A percentile compares a stretch with the other conserved stretches of the same genome.
Conservation (phyloP, 92 coral and sea anemone species). For the Parazoanthus darwini region DNA sequence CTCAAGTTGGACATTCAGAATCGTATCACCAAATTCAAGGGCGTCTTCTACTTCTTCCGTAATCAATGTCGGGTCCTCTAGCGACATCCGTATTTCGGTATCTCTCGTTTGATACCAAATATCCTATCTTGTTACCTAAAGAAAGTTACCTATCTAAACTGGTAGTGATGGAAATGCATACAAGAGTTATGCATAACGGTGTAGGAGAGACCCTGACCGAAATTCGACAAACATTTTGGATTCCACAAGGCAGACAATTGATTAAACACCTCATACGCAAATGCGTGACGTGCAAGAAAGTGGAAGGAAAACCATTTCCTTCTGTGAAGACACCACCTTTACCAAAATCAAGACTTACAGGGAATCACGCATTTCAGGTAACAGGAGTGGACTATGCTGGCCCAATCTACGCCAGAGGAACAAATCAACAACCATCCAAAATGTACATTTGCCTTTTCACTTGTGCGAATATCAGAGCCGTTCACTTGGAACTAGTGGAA, state of each 20-base stretch:
- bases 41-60: no score
- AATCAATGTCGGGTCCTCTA: no score
- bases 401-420: no score
- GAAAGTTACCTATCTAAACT: slow-evolving; percentile 1
- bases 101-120: no score
- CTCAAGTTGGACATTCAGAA: no score
- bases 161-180: slow-evolving; percentile 46
- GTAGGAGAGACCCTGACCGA: slow-evolving; percentile 52
- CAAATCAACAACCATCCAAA: no score
- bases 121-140: no score
- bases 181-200: background rate
- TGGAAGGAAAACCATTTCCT: slow-evolving; percentile 41
- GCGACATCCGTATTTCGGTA: no score
- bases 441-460: no score
- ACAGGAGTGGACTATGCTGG: slow-evolving; percentile 26
- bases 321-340: slow-evolving; percentile 29
- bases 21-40: no score
- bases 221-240: slow-evolving; percentile 61
- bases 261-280: slow-evolving; percentile 34
- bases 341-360: slow-evolving; percentile 43
- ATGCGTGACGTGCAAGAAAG: background rate
- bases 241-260: slow-evolving; percentile 21
- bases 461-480: no score
- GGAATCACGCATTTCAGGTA: slow-evolving; percentile 42
- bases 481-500: no score